Conservation (phyloP, 2,888 invertebrate species). For the Agapostemon virescens region DNA sequence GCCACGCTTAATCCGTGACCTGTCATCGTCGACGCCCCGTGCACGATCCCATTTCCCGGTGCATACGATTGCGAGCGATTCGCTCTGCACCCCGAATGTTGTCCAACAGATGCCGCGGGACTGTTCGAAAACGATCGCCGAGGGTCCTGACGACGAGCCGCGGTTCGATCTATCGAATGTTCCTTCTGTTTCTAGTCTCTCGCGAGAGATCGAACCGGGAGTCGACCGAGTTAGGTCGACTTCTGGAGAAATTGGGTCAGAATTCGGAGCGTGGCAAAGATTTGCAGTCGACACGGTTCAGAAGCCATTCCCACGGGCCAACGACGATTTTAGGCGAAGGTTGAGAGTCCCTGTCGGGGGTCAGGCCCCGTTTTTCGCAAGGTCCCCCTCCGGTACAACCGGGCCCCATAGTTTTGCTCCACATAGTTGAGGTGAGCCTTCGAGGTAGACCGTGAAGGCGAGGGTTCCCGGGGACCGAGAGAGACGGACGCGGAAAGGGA, state of each 20-base stretch:
- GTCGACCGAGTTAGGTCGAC: not conserved
- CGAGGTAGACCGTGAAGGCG: conserved; percentile 63
- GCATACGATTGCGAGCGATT: conserved; percentile 53
- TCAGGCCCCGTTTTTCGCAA: conserved; percentile 65
- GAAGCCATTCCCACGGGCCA: conserved; percentile 61
- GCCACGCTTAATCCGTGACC: conserved; percentile 59
- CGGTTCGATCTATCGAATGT: too few species aligned
- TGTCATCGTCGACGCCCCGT: conserved; percentile 42
- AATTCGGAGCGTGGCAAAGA: not conserved
- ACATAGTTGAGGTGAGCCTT: conserved; percentile 64
- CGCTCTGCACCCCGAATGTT: conserved; percentile 58
- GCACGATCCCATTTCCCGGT: conserved; percentile 34
- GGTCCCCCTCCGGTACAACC: conserved; percentile 49
- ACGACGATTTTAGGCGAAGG: conserved; percentile 3
- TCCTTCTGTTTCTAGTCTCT: too few species aligned
- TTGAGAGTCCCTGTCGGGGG: conserved; percentile 61
- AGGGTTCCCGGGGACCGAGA: conserved; percentile 58
- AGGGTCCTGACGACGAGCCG: conserved; percentile 3
- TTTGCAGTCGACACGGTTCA: conserved; percentile 29
- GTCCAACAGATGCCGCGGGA: conserved; percentile 45
- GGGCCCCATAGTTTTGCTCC: conserved; percentile 62
- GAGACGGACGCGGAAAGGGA: conserved; percentile 6
- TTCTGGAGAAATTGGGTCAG: not conserved
- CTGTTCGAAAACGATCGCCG: conserved; percentile 14
- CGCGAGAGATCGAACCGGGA: not conserved